A percentile compares a stretch with the other conserved stretches of the same genome.
Conservation (phyloP, 2,888 invertebrate genomes). For the Notodonta ziczac region DNA sequence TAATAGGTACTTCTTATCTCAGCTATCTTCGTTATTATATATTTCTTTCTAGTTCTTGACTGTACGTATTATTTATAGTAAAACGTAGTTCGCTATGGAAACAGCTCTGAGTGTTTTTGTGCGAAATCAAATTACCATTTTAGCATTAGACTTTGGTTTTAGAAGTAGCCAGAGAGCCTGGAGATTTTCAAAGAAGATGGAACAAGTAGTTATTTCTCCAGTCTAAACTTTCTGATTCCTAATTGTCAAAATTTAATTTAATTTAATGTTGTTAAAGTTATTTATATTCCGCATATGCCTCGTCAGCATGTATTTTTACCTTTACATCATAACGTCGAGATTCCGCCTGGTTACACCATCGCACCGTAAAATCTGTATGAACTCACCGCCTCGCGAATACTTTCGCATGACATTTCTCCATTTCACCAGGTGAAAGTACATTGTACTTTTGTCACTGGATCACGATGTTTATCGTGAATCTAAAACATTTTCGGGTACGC, state of each 20-base stretch:
- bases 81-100: too few species aligned
- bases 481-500: slow-evolving; percentile 66
- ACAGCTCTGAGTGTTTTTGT: too few species aligned
- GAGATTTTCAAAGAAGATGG: too few species aligned
- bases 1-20: too few species aligned
- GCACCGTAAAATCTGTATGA: slow-evolving; percentile 58
- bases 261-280: neutral
- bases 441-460: slow-evolving; percentile 78
- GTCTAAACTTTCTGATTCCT: too few species aligned
- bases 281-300: neutral
- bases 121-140: too few species aligned
- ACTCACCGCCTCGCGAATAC: slow-evolving; percentile 54
- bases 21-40: too few species aligned
- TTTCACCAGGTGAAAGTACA: slow-evolving; percentile 79
- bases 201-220: too few species aligned
- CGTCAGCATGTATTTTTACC: neutral
- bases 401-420: slow-evolving; percentile 60
- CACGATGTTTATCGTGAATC: slow-evolving; percentile 71
- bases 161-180: too few species aligned
- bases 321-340: slow-evolving; percentile 27
- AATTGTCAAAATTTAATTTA: neutral
- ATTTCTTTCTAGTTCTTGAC: too few species aligned
- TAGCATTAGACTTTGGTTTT: too few species aligned
- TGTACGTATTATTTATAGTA: too few species aligned
- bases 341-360: slow-evolving; percentile 26